Conservation (phyloP, 37 sponge, comb jelly and placozoan genomes). For the Halisarca cf. caerulea region DNA sequence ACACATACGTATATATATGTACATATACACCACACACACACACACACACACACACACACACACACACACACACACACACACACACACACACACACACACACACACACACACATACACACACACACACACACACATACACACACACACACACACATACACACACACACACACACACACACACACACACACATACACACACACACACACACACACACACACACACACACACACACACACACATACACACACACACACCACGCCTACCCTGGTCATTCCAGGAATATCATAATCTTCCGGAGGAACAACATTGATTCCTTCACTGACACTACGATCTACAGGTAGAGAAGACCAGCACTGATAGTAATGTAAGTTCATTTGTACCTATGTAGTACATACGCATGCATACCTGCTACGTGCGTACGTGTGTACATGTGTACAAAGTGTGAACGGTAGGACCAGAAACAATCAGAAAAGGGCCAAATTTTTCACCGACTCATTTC, state of each 20-base stretch:
- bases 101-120: no score
- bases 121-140: neutral
- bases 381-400: neutral
- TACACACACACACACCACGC: neutral
- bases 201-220: constrained; percentile 21
- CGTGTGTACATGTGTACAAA: neutral
- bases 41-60: no score
- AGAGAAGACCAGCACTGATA: neutral
- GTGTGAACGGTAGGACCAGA: no score
- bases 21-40: neutral
- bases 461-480: no score
- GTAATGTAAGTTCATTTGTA: neutral
- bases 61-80: no score
- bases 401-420: neutral
- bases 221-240: no score
- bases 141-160: neutral
- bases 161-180: neutral
- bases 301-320: neutral
- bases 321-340: neutral
- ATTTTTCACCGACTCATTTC: no score
- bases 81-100: no score
- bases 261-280: neutral
- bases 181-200: neutral
- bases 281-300: neutral
- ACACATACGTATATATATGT: no score